Conservation (phyloP, 2,888 invertebrate genomes). For the Caenorhabditis wallacei region DNA sequence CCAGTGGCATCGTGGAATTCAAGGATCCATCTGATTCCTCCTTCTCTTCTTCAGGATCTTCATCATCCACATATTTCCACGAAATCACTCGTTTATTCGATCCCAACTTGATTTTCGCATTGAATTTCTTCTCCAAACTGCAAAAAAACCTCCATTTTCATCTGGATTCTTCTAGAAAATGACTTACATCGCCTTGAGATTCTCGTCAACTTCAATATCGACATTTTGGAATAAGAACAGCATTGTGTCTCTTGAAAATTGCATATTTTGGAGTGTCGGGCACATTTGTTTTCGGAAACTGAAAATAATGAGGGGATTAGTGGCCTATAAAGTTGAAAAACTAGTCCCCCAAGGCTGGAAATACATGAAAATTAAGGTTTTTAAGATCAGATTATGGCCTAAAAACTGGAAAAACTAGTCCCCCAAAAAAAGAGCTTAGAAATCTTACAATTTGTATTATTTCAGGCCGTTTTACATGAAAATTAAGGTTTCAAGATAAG, state of each 20-base stretch:
- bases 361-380: too few relatives aligned
- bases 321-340: too few relatives aligned
- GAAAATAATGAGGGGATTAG: slow-evolving; percentile 2
- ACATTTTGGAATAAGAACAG: slow-evolving; percentile 20
- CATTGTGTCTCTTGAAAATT: not conserved
- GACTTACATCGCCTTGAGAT: slow-evolving; percentile 13
- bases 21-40: not conserved
- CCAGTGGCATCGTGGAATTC: slow-evolving; percentile 8
- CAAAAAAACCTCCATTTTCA: too few relatives aligned
- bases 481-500: too few relatives aligned
- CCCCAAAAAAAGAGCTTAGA: too few relatives aligned
- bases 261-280: slow-evolving; percentile 22
- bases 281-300: slow-evolving; percentile 52
- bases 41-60: slow-evolving; percentile 11
- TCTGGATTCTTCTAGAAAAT: too few relatives aligned
- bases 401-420: too few relatives aligned
- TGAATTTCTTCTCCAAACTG: slow-evolving; percentile 18
- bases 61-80: not conserved
- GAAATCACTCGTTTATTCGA: not conserved
- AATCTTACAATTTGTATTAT: too few relatives aligned
- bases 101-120: not conserved
- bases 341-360: too few relatives aligned
- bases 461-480: too few relatives aligned
- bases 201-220: slow-evolving; percentile 18
- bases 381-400: too few relatives aligned